Conservation (phyloP, 1,140 invertebrate species). For the Globodera ellingtonae region DNA sequence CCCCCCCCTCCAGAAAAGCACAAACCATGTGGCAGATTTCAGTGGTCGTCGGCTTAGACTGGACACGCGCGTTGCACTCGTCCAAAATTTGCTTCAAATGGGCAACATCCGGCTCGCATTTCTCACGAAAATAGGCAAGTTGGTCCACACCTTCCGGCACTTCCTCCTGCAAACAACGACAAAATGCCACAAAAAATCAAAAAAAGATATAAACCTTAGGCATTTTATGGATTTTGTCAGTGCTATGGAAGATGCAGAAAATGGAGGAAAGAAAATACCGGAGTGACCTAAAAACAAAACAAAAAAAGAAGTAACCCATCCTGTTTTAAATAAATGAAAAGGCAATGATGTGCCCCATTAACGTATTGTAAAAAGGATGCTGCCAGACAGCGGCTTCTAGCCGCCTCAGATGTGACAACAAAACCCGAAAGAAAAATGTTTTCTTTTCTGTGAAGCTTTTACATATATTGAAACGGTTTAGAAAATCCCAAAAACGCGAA, state of each 20-base stretch:
- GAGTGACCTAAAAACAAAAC: not conserved
- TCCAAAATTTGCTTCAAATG: conserved; percentile 60
- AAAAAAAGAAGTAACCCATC: not conserved
- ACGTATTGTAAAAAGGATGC: too few relatives aligned
- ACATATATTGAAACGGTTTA: too few relatives aligned
- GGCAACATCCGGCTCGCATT: conserved; percentile 52
- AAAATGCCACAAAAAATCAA: not conserved
- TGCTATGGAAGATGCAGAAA: not conserved
- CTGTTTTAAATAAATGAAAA: too few relatives aligned
- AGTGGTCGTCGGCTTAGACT: conserved; percentile 44
- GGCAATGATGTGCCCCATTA: too few relatives aligned
- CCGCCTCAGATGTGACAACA: too few relatives aligned
- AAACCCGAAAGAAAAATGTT: too few relatives aligned
- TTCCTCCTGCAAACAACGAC: conserved; percentile 17
- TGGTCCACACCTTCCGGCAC: conserved; percentile 52
- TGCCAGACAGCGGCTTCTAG: too few relatives aligned
- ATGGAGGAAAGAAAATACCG: not conserved
- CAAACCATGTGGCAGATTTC: conserved; percentile 43
- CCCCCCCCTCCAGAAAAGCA: not conserved
- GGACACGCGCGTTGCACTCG: conserved; percentile 61
- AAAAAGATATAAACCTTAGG: not conserved
- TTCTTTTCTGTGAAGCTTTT: too few relatives aligned
- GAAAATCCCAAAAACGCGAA: too few relatives aligned
- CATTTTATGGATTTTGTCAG: not conserved
- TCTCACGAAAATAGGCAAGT: conserved; percentile 54